These are phyloP conservation scores for Callaeas wilsoni DNA, from an alignment of 2,113 vertebrate genomes.

Conservation along the genomic window DNA sequence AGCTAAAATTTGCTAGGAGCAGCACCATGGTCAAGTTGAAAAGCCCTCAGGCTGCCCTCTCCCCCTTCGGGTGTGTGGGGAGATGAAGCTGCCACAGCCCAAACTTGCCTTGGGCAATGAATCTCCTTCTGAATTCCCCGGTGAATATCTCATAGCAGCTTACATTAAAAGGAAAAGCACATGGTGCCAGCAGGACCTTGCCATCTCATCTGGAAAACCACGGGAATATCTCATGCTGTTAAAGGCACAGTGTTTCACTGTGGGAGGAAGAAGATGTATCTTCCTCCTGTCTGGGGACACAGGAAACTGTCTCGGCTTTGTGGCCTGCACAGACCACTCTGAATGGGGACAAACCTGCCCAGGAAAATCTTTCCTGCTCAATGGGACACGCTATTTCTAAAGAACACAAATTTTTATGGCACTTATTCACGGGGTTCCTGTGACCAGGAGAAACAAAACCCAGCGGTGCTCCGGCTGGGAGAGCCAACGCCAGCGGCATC, in stretches of 20 bases:
- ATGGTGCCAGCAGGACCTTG: not conserved
- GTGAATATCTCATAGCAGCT: not conserved
- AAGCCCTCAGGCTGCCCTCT: not conserved
- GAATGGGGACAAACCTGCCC: not conserved
- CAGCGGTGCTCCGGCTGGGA: accelerated
- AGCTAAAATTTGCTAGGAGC: not conserved
- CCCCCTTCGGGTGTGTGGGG: accelerated
- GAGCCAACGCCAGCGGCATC: accelerated
- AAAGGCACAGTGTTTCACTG: accelerated
- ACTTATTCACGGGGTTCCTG: accelerated
- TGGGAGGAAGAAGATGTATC: not conserved
- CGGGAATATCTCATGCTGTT: accelerated
- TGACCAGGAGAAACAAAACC: not conserved
- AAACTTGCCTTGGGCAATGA: not conserved
- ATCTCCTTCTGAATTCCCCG: not conserved
- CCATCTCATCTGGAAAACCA: not conserved
- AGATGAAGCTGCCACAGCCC: not conserved
- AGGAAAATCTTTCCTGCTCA: not conserved
- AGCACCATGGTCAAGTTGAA: accelerated
- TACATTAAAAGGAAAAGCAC: not conserved
- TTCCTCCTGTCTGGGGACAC: not conserved
- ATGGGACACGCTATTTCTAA: not conserved
- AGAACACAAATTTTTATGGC: not conserved
- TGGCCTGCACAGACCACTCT: accelerated
- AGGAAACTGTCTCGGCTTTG: not conserved